phyloP scores from a whole-genome alignment of 2,797 vertebrate species.

The Chrysocyon brachyurus region DNA sequence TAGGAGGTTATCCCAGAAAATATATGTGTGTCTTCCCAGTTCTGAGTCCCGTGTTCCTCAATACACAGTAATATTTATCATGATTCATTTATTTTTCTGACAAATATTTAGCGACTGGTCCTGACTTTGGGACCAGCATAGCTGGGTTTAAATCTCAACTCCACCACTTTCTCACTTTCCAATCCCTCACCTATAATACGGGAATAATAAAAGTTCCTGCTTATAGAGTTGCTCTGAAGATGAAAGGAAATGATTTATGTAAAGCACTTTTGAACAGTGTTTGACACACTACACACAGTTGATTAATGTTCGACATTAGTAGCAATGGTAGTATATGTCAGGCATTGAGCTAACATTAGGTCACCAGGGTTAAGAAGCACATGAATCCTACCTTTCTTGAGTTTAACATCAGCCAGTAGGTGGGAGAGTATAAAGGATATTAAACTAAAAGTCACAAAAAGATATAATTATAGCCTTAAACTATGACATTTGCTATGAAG shows the following conservation, averaged over 20 bases:
- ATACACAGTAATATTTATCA: background rate
- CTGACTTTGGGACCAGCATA: background rate
- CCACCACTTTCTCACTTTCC: background rate
- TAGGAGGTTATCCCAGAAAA: background rate
- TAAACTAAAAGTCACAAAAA: slow-evolving; percentile 33
- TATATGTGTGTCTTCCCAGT: background rate
- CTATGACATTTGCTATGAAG: background rate
- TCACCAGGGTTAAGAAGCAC: background rate
- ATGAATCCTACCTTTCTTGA: background rate
- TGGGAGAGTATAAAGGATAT: background rate
- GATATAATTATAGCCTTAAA: background rate
- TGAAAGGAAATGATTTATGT: slow-evolving; percentile 15
- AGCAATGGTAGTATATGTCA: background rate
- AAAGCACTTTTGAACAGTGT: slow-evolving; percentile 1
- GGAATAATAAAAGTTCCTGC: background rate
- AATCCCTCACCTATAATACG: background rate
- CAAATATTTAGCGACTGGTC: background rate
- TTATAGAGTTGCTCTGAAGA: background rate
- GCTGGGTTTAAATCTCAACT: background rate
- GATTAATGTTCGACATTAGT: background rate
- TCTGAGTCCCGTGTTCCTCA: background rate
- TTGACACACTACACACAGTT: background rate
- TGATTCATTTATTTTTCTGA: background rate
- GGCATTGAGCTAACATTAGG: background rate
- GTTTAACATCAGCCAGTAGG: background rate